Base-by-base conservation (phyloP, 2,888 invertebrate species). In the Norana najaformis region DNA sequence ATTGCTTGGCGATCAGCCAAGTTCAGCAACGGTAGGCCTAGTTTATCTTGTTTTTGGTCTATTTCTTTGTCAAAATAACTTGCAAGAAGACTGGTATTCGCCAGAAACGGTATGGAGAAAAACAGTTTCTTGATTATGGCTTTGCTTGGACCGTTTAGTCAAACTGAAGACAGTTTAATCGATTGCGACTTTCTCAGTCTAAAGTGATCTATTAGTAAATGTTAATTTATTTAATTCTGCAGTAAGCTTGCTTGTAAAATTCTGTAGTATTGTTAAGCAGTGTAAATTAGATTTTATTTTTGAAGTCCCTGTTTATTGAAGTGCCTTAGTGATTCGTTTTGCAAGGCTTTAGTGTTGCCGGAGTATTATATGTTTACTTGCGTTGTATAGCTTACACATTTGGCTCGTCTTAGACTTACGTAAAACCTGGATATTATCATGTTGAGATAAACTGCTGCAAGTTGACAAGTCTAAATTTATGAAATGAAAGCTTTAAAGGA, bases 211-310 rank as follows among this genome's bases (percentile, higher is more conserved):
- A 69, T 69, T 69, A n/a, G 30, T 69, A n/a, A 69, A 69, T 69
- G 69, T 69, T 69, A 69, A 69, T n/a, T 69, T 69, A 69, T 69
- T 69, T 69, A n/a, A 69, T 69, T 69, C 69, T 69, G 69, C 69
- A 69, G 69, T 69, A n/a, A n/a, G n/a, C 69, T 69, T 69, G 69
- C 69, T 69, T 69, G 30, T 30, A n/a, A n/a, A n/a, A 69, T 69
- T 69, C 69, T 69, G n/a, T 69, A 69, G 69, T 69, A 69, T 69
- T 69, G 69, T 69, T 69, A 69, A 69, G 69, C 69, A n/a, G 30
- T 69, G 69, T 69, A 69, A 69, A 69, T 69, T 69, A 69, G 69
- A 69, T 69, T 69, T 69, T 69, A 69, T 69, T 69, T 69, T 69
- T n/a, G 69, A 69, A 69, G 69, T 69, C 69, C 69, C 69, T 69